Conservation (phyloP, 2,888 invertebrate species). For the Apamea anceps region DNA sequence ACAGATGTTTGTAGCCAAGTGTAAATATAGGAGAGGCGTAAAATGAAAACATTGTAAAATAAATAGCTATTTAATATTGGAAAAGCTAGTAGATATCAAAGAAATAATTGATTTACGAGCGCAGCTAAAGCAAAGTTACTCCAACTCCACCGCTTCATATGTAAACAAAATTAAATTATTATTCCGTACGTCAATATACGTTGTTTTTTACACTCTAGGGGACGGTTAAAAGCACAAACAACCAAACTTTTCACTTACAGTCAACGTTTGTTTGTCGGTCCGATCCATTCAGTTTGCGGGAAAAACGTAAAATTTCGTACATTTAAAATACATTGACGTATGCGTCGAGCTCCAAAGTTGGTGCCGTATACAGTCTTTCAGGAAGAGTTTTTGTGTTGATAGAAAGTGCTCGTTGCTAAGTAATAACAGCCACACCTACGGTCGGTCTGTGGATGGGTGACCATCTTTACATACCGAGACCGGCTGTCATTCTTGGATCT, state of each 20-base stretch:
- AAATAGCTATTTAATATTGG: neutral
- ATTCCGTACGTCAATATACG: conserved; percentile 70
- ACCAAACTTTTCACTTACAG: conserved; percentile 82
- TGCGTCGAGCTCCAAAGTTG: conserved; percentile 56
- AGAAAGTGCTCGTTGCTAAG: conserved; percentile 12
- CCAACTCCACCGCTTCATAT: conserved; percentile 68
- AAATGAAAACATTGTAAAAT: neutral
- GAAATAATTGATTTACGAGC: conserved; percentile 57
- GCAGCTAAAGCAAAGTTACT: conserved; percentile 60
- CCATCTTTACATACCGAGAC: no score
- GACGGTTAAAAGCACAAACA: conserved; percentile 78
- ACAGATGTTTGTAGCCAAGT: conserved; percentile 1
- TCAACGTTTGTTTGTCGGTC: conserved; percentile 73
- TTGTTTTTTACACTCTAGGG: conserved; percentile 68
- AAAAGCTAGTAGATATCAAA: conserved; percentile 30
- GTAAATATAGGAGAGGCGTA: neutral
- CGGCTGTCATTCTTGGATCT: no score
- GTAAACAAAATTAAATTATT: conserved; percentile 77
- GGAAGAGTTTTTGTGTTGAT: conserved; percentile 41
- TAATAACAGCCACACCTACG: no score
- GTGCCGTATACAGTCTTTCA: conserved; percentile 36
- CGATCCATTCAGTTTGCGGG: conserved; percentile 67
- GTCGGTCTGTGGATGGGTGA: no score
- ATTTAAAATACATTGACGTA: conserved; percentile 66
- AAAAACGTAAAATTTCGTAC: conserved; percentile 67